Conservation (phyloP, 1,140 invertebrate species). For the Neodiprion lecontei region DNA sequence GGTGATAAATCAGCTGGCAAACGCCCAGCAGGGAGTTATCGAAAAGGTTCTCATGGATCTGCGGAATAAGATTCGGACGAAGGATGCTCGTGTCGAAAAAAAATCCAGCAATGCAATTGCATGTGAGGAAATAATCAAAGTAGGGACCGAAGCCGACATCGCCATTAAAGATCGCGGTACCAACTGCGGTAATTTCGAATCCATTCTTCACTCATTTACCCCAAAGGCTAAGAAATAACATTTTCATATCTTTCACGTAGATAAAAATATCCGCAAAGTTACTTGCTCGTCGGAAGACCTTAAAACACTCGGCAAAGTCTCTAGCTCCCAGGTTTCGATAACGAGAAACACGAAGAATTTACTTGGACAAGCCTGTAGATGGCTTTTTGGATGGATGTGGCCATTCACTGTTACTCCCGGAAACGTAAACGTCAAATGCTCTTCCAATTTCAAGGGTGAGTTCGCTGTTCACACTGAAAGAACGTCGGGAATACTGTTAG, state of each 20-base stretch:
- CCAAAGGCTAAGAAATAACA: neutral
- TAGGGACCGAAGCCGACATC: neutral
- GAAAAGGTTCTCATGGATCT: conserved; percentile 65
- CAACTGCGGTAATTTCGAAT: neutral
- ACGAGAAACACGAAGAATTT: conserved; percentile 33
- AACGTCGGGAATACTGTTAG: too few relatives aligned
- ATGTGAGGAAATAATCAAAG: neutral
- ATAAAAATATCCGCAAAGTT: neutral
- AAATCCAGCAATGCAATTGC: neutral
- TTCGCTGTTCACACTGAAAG: too few relatives aligned
- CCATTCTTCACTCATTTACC: neutral
- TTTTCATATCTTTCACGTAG: neutral
- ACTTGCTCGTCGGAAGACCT: conserved; percentile 30
- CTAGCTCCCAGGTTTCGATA: neutral
- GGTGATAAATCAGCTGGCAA: conserved; percentile 67
- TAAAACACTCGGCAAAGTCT: conserved; percentile 23
- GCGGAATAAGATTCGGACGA: conserved; percentile 38
- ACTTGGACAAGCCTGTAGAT: conserved; percentile 31
- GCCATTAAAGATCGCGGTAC: neutral
- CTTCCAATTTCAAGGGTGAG: too few relatives aligned
- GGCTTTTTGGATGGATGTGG: conserved; percentile 37
- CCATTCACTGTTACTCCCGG: neutral
- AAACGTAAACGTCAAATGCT: too few relatives aligned
- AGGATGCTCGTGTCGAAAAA: neutral
- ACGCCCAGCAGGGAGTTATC: conserved; percentile 64